Conservation (phyloP, 2,888 invertebrate genomes). For the Xylota sylvarum region DNA sequence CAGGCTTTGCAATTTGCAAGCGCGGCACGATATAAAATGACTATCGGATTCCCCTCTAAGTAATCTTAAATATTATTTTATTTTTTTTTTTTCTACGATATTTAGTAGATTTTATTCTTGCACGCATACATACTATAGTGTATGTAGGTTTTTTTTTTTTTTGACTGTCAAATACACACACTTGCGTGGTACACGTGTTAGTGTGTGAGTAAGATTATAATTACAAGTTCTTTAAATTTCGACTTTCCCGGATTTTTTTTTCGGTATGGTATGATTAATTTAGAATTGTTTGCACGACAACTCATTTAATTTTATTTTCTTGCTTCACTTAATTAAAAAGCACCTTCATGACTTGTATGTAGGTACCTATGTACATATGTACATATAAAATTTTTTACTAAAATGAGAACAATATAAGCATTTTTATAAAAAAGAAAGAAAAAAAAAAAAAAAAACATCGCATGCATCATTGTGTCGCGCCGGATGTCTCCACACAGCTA, state of each 20-base stretch:
- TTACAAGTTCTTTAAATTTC: conserved; percentile 46
- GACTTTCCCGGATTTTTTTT: conserved; percentile 62
- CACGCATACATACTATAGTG: background rate
- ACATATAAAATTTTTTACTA: background rate
- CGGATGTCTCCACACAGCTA: conserved; percentile 9
- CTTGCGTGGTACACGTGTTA: conserved; percentile 15
- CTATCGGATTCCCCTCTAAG: background rate
- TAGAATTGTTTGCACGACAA: conserved; percentile 40
- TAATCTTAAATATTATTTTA: background rate
- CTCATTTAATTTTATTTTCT: conserved; percentile 19
- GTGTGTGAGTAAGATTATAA: conserved; percentile 37
- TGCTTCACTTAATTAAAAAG: background rate
- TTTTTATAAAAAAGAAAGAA: background rate
- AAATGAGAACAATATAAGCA: background rate
- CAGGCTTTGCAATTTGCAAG: background rate
- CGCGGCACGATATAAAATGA: no score
- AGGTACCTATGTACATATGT: background rate
- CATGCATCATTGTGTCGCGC: conserved; percentile 21
- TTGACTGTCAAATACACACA: conserved; percentile 1
- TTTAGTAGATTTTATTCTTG: background rate
- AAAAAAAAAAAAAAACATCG: no score
- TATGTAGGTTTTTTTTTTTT: background rate
- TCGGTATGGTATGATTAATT: conserved; percentile 56
- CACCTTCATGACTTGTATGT: background rate
- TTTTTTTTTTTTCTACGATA: background rate